Evolutionary conservation across 2,797 vertebrate species (phyloP).

Genomic region (Notoglanidium macrostoma): DNA sequence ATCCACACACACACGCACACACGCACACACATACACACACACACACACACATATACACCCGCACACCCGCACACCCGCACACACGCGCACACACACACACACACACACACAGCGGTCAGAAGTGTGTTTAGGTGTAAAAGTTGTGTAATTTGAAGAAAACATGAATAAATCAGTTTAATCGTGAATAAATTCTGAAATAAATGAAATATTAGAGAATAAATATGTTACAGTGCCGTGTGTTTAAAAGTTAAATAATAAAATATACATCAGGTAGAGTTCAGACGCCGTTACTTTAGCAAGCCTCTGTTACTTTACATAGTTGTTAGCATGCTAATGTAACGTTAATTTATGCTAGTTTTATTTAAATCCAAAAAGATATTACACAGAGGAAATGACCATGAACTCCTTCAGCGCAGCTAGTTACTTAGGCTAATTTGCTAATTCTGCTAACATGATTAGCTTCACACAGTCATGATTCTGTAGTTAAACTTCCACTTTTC

Average conservation of each 20-base stretch:
- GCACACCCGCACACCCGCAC: too few relatives aligned
- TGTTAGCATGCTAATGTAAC: background rate
- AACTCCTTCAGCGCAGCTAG: background rate
- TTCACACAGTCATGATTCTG: background rate
- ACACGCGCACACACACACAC: too few relatives aligned
- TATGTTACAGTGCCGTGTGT: background rate
- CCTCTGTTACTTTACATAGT: background rate
- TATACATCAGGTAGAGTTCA: background rate
- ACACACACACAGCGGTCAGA: background rate
- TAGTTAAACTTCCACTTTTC: background rate
- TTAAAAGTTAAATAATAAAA: background rate
- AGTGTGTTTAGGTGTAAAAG: background rate
- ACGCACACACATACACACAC: too few relatives aligned
- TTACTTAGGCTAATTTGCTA: background rate
- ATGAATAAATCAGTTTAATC: background rate
- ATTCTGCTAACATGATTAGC: background rate
- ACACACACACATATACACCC: background rate
- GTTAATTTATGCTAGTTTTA: background rate
- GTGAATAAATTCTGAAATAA: background rate
- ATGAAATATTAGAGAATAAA: slow-evolving; percentile 8
- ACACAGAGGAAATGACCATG: background rate
- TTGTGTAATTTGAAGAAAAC: background rate
- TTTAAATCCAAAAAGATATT: background rate
- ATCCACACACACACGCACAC: too few relatives aligned
- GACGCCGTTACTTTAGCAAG: background rate